A percentile compares a stretch with the other conserved stretches of the same genome.
Conservation (phyloP, 2,888 invertebrate genomes). For the Campaea margaritaria region DNA sequence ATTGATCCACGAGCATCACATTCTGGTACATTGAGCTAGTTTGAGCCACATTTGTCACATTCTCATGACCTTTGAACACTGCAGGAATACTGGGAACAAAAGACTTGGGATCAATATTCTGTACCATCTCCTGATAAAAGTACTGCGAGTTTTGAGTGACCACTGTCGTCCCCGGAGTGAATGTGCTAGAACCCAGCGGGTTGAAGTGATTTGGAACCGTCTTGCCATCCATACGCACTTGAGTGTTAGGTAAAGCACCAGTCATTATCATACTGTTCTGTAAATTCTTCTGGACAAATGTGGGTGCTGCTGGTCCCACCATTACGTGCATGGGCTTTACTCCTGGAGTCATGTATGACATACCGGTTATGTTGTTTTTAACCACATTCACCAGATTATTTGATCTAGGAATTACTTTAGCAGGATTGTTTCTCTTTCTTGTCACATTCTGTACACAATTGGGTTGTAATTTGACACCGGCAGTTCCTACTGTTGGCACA, state of each 20-base stretch:
- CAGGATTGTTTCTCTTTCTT: conserved; percentile 63
- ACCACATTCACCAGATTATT: conserved; percentile 66
- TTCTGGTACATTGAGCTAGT: conserved; percentile 77
- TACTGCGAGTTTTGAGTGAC: conserved; percentile 80
- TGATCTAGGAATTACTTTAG: conserved; percentile 71
- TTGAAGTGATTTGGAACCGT: conserved; percentile 64
- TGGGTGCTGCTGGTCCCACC: conserved; percentile 67
- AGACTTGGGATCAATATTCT: conserved; percentile 75
- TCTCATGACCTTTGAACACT: conserved; percentile 66
- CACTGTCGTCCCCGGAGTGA: conserved; percentile 74
- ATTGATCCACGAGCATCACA: conserved; percentile 80
- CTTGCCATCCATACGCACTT: conserved; percentile 64
- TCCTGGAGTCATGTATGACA: conserved; percentile 69
- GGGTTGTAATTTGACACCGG: conserved; percentile 56
- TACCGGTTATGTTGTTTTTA: conserved; percentile 69
- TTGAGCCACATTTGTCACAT: conserved; percentile 70
- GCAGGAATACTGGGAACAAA: conserved; percentile 73
- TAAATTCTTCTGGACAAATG: conserved; percentile 77
- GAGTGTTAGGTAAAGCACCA: conserved; percentile 62
- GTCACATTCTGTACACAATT: conserved; percentile 52
- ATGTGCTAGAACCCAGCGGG: conserved; percentile 62
- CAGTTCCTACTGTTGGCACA: conserved; percentile 54
- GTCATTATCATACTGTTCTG: conserved; percentile 76
- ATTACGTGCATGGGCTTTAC: conserved; percentile 72
- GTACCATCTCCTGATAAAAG: conserved; percentile 80